Base-by-base conservation (phyloP, 2,113 vertebrate species). In the Salvelinus fontinalis region DNA sequence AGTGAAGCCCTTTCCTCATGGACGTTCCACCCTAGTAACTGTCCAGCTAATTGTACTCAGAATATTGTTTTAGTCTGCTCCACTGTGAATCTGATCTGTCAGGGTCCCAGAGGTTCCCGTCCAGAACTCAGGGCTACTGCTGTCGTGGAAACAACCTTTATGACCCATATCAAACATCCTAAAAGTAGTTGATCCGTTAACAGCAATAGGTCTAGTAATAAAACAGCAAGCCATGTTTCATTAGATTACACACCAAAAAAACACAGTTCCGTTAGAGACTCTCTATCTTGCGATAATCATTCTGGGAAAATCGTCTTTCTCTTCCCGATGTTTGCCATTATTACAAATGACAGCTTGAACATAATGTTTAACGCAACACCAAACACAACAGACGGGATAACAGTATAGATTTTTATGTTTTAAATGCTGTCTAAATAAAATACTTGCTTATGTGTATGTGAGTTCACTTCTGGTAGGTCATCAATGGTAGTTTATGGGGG, bases 191-290 rank as follows among this genome's bases (percentile, higher is more conserved):
- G 71, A 78, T 79, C 79, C 82, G 66, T 71, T 54, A 65, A 79
- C 78, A 88, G 87, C 87, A 88, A 88, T 88, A 88, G 85, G 78
- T 70, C 77, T 57, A 81, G 73, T 77, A 79, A 49, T 67, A 67
- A 27, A 51, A 75, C 76, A 67, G 66, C 70, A 75, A 86, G 83
- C 85, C 87, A 79, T 83, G 75, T 75, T 62, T 71, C 22, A 66
- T 67, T 14, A 70, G 60, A 71, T 68, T 84, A 66, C 65, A 67
- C 76, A 31, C 62, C 73, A 71, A 44, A 44, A 44, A 44, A 11
- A 44, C 39, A 59, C 72, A 51, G 60, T 48, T 68, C 18, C n/a
- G 59, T 62, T 16, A n/a, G 7, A 62, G 6, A 16, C 59, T 24
- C 59, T 62, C 59, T 24, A 3, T 22, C n/a, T 16, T 22, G 8